phyloP scores from a whole-genome alignment of 2,888 invertebrate genomes.

The Quadriops clusia region DNA sequence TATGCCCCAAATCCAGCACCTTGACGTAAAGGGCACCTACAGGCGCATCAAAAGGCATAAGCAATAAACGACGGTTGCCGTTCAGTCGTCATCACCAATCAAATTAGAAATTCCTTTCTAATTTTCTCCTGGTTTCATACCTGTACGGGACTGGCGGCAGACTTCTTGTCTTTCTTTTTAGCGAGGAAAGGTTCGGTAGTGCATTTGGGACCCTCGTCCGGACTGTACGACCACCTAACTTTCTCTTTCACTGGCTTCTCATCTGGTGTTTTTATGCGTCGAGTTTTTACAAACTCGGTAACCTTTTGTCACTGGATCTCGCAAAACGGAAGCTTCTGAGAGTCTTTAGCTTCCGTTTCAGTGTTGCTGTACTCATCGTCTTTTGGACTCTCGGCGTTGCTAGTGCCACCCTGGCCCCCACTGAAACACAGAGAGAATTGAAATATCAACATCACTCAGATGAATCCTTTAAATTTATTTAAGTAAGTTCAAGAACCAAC shows the following conservation, averaged over 20 bases:
- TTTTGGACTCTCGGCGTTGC: slow-evolving; percentile 48
- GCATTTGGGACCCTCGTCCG: slow-evolving; percentile 36
- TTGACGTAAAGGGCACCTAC: neutral
- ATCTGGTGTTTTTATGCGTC: slow-evolving; percentile 36
- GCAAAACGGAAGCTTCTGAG: slow-evolving; percentile 58
- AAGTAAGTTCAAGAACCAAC: no score
- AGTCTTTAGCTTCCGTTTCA: slow-evolving; percentile 49
- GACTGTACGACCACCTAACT: slow-evolving; percentile 36
- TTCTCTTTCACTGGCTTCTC: slow-evolving; percentile 34
- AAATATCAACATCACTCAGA: no score
- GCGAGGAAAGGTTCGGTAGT: slow-evolving; percentile 32
- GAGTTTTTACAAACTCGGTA: slow-evolving; percentile 42
- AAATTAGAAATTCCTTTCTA: no score
- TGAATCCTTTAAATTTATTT: no score
- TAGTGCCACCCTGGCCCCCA: slow-evolving; percentile 48
- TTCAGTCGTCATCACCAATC: neutral
- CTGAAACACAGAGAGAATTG: no score
- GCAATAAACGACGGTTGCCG: neutral
- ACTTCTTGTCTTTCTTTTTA: slow-evolving; percentile 33
- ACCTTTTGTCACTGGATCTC: slow-evolving; percentile 65
- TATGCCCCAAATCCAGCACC: no score
- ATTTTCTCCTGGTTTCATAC: slow-evolving; percentile 25
- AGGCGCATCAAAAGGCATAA: neutral
- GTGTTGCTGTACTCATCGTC: slow-evolving; percentile 48
- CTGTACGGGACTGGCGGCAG: slow-evolving; percentile 32